A percentile compares a stretch with the other conserved stretches of the same genome.
Evolutionary conservation across 2,113 vertebrate genomes (phyloP).

Genomic region (Gopherus flavomarginatus): DNA sequence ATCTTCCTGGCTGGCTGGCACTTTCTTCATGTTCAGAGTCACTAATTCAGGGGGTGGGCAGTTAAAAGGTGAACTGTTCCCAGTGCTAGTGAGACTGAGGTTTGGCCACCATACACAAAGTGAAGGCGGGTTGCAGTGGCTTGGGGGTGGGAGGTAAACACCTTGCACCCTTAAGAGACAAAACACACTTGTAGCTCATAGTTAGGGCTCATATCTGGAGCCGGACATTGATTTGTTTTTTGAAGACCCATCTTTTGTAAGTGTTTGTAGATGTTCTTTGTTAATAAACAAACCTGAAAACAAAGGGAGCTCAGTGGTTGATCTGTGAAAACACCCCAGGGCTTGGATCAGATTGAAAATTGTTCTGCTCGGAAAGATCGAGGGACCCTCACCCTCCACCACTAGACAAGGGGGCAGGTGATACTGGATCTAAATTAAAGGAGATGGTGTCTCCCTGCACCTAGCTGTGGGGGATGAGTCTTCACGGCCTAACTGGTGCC

Average conservation of each 20-base stretch:
- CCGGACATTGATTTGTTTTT: rapidly evolving
- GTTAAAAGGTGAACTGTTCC: background rate
- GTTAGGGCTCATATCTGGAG: background rate
- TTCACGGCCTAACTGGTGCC: background rate
- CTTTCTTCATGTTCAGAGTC: background rate
- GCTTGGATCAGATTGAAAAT: background rate
- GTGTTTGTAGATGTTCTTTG: background rate
- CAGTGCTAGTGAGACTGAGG: background rate
- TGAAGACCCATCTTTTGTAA: background rate
- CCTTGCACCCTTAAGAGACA: background rate
- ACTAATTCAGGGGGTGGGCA: background rate
- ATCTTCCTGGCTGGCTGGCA: background rate
- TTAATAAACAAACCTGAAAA: conserved; percentile 22
- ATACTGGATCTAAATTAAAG: background rate
- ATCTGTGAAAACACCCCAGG: no score
- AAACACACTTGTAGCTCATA: background rate
- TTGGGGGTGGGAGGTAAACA: background rate
- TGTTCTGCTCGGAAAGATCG: background rate
- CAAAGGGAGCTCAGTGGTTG: background rate
- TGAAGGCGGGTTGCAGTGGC: background rate
- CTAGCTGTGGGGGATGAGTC: background rate
- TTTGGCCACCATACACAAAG: background rate
- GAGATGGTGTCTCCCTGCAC: background rate
- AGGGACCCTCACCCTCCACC: no score
- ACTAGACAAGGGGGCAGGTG: background rate